These are phyloP conservation scores for Pseudanteris insignis DNA, from an alignment of 2,888 invertebrate genomes.

Conservation along the genomic window DNA sequence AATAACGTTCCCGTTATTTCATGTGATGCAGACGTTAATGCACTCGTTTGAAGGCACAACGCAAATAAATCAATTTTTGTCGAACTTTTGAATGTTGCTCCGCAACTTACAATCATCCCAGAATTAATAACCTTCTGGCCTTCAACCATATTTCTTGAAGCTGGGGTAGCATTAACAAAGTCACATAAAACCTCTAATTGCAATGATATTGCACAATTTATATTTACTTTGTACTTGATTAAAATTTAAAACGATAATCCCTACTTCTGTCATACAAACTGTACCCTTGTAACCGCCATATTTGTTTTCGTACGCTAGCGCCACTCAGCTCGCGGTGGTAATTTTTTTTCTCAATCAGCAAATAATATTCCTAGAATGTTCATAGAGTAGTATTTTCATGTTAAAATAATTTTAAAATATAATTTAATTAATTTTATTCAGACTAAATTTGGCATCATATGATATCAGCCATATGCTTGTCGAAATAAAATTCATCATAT, in stretches of 20 bases:
- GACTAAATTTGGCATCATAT: too few species aligned
- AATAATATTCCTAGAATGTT: too few species aligned
- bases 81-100: too few species aligned
- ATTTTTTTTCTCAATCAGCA: conserved; percentile 8
- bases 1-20: conserved; percentile 4
- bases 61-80: too few species aligned
- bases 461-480: too few species aligned
- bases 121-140: too few species aligned
- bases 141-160: conserved; percentile 30
- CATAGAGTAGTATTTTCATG: too few species aligned
- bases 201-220: neutral
- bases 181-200: neutral
- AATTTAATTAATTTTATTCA: too few species aligned
- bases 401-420: too few species aligned
- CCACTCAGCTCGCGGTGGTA: conserved; percentile 8
- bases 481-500: too few species aligned
- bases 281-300: conserved; percentile 4
- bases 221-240: too few species aligned
- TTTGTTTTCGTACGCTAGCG: conserved; percentile 4
- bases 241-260: neutral
- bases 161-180: conserved; percentile 11
- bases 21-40: conserved; percentile 12
- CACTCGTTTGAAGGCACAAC: conserved; percentile 13
- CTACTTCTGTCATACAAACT: neutral
- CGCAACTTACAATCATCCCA: too few species aligned